Evolutionary conservation across 1,140 invertebrate species (phyloP), one percentile per base, ranked within the genome.

Genomic region (Trinorchestia longiramus): DNA sequence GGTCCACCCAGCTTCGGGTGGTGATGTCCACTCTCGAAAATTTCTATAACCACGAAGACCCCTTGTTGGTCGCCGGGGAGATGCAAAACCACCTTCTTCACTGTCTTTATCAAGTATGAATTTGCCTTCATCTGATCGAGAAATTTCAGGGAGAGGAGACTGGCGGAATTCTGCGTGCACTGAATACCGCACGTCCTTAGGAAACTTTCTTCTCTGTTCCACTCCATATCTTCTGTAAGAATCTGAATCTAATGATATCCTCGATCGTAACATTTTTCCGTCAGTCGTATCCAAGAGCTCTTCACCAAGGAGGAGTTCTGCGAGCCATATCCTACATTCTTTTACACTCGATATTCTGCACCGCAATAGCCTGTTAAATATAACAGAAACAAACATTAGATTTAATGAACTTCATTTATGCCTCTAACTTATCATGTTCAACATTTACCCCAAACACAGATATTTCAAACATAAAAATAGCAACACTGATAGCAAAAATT

Each of bases 301-400:
- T 95, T 96, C 96, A 96, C 97, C 96, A 98, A 98, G 97, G 43
- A 96, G 96, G 43, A 96, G 90, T 43, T 96, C 96, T 45, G 96
- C 96, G 44, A 96, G 92, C 96, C 96, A 96, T 47, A 96, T 95
- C 96, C 96, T 96, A 95, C 96, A 95, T 96, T 96, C 96, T 92
- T 98, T 98, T 98, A 99, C 97, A 99, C 98, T 98, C 98, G 98
- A 98, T 99, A 99, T 98, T 99, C 98, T 98, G 98, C 98, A 98
- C 98, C 98, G 98, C 98, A 98, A 98, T 98, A 98, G 98, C 98
- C 98, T 99, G 97, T 94, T 94, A 47, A 94, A 45, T 43, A 94
- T 15, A 94, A 45, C 43, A 94, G 28, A 45, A 94, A 94, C n/a
- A 42, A 90, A 41, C 62, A 77, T 77, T 77, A 77, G 62, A 28